Percentiles rank a stretch among this genome's conserved stretches.
These are phyloP conservation scores for Wiebesia pumilae DNA, from an alignment of 1,140 invertebrate species.

Conservation along the genomic window DNA sequence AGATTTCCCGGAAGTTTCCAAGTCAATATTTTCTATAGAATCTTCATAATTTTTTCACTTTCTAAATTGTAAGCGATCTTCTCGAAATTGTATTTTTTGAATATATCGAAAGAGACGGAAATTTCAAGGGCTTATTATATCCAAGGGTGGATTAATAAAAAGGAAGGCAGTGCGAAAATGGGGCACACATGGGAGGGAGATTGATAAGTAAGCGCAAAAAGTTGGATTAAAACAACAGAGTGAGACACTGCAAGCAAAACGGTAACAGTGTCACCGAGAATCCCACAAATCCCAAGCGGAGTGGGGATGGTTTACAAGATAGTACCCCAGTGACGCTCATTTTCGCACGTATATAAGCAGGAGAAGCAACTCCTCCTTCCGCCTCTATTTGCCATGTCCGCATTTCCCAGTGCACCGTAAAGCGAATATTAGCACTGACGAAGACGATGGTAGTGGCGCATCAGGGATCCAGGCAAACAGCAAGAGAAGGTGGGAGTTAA, in stretches of 20 bases:
- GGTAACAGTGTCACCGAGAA: constrained; percentile 40
- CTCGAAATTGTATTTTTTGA: too few species aligned
- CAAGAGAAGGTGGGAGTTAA: constrained; percentile 39
- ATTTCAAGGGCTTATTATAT: too few species aligned
- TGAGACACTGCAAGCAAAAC: background rate
- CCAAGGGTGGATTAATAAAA: too few species aligned
- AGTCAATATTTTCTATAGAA: too few species aligned
- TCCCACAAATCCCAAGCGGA: constrained; percentile 46
- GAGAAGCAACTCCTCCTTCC: background rate
- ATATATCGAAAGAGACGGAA: too few species aligned
- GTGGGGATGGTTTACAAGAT: constrained; percentile 28
- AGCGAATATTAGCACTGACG: constrained; percentile 52
- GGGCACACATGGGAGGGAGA: background rate
- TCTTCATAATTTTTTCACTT: too few species aligned
- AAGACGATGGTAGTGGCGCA: background rate
- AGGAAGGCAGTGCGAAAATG: background rate
- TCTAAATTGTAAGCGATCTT: too few species aligned
- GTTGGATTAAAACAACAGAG: constrained; percentile 25
- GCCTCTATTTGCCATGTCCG: constrained; percentile 40
- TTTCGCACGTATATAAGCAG: constrained; percentile 39
- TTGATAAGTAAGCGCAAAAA: constrained; percentile 5
- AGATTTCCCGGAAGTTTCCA: too few species aligned
- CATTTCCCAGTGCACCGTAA: constrained; percentile 22
- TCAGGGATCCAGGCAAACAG: background rate
- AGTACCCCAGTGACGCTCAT: constrained; percentile 49